Conservation (phyloP, 2,797 vertebrate genomes). For the Sphenodon punctatus region DNA sequence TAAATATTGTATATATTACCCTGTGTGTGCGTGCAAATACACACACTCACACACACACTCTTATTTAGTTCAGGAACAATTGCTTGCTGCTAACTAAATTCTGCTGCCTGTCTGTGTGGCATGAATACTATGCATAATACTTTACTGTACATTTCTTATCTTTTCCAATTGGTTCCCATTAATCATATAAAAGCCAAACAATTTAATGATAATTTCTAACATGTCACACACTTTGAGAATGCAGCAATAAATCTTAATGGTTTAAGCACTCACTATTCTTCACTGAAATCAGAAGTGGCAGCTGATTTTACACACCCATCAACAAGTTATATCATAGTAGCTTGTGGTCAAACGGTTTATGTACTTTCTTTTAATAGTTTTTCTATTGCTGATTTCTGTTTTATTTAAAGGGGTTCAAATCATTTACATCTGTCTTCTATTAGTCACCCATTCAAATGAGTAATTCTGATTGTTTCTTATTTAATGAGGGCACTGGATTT, state of each 20-base stretch:
- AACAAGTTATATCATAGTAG: constrained; percentile 14
- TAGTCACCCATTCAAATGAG: constrained; percentile 27
- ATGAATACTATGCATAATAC: background rate
- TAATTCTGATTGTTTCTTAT: background rate
- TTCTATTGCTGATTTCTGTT: constrained; percentile 1
- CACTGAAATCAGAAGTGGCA: constrained; percentile 29
- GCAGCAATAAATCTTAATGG: background rate
- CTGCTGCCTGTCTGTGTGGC: rapidly evolving
- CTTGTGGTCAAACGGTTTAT: constrained; percentile 22
- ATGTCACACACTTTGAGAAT: rapidly evolving
- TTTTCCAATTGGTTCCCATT: background rate
- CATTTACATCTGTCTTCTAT: constrained; percentile 27
- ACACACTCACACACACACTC: too few relatives aligned
- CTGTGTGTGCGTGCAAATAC: too few relatives aligned
- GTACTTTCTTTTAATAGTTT: constrained; percentile 23
- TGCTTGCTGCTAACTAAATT: background rate
- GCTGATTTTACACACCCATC: constrained; percentile 25
- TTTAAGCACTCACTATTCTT: constrained; percentile 26
- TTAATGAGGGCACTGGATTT: constrained; percentile 34
- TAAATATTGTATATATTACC: too few relatives aligned
- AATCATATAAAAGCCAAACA: background rate
- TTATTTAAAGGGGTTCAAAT: constrained; percentile 12
- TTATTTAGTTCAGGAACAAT: too few relatives aligned
- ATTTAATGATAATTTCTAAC: background rate
- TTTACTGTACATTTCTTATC: rapidly evolving